Evolutionary conservation across 2,113 vertebrate genomes (phyloP).

Genomic region (Tiliqua scincoides): DNA sequence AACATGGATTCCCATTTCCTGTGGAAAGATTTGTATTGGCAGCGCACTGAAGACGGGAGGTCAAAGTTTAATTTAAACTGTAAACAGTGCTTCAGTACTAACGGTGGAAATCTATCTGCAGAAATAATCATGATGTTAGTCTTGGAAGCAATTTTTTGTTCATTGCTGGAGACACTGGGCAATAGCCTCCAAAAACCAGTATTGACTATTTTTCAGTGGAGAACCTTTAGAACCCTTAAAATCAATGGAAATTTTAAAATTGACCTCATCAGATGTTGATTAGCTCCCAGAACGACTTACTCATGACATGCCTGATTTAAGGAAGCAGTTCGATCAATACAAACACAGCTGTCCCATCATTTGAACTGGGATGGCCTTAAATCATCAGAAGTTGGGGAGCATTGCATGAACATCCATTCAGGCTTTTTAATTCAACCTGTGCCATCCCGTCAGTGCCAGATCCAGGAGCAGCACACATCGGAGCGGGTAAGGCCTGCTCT

Average conservation of each 20-base stretch:
- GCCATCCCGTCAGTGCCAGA: too few species aligned
- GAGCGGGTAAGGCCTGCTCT: too few species aligned
- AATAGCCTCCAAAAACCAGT: neutral
- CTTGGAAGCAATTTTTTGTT: slow-evolving; percentile 27
- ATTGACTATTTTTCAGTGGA: neutral
- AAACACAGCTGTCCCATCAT: neutral
- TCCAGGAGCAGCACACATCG: too few species aligned
- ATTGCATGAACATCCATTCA: neutral
- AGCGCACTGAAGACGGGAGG: slow-evolving; percentile 17
- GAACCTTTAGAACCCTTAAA: neutral
- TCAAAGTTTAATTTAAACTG: slow-evolving; percentile 30
- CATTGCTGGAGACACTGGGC: slow-evolving; percentile 8
- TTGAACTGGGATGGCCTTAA: neutral
- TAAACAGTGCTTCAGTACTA: slow-evolving; percentile 25
- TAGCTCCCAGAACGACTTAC: neutral
- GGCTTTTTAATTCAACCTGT: neutral
- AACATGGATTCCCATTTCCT: slow-evolving; percentile 16
- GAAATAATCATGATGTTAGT: slow-evolving; percentile 24
- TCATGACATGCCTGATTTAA: neutral
- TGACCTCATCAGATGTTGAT: neutral
- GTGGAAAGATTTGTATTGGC: slow-evolving; percentile 27
- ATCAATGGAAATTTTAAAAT: neutral
- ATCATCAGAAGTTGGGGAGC: neutral
- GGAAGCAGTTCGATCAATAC: neutral
- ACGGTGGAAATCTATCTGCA: slow-evolving; percentile 25